phyloP scores from a whole-genome alignment of 2,113 vertebrate species.

The human region DNA sequence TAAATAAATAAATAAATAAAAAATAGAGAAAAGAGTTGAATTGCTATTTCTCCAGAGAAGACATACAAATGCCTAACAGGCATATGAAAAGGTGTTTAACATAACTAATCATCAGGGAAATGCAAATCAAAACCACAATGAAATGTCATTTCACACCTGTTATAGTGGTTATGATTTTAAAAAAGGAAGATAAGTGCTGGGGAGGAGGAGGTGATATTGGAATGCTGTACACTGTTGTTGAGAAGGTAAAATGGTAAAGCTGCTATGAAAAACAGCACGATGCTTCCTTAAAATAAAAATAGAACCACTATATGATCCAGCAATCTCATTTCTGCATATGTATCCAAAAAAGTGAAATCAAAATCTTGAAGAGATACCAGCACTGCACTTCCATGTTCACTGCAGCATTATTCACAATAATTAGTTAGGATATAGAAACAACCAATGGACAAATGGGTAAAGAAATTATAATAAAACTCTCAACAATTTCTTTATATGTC shows the following conservation, averaged over 20 bases:
- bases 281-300: not conserved
- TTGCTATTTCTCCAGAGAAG: not conserved
- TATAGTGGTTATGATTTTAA: not conserved
- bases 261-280: not conserved
- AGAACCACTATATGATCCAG: not conserved
- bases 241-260: not conserved
- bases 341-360: not conserved
- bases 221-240: not conserved
- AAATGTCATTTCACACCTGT: not conserved
- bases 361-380: not conserved
- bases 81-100: not conserved
- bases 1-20: too few relatives aligned
- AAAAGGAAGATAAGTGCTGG: not conserved
- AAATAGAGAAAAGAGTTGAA: not conserved
- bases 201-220: not conserved
- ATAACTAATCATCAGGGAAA: not conserved
- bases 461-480: not conserved
- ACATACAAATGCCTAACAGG: not conserved
- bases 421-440: not conserved
- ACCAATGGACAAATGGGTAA: not conserved
- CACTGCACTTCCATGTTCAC: not conserved
- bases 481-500: too few relatives aligned
- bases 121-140: not conserved
- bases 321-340: not conserved
- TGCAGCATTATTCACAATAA: not conserved